Evolutionary conservation across 2,113 vertebrate genomes (phyloP).

Genomic region (Zosterops lateralis): DNA sequence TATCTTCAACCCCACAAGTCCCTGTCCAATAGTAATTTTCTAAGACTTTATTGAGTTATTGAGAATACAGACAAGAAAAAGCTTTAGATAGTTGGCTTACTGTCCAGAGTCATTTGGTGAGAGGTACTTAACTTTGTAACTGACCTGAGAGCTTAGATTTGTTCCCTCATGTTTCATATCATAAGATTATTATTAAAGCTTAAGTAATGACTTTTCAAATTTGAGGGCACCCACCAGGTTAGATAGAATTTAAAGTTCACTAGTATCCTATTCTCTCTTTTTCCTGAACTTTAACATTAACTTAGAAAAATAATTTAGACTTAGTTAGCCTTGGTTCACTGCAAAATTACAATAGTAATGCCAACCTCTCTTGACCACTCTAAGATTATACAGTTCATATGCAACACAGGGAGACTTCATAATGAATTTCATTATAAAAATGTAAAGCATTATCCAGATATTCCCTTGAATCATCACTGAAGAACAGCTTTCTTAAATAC

Average conservation of each 20-base stretch:
- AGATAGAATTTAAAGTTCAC: neutral
- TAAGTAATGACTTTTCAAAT: neutral
- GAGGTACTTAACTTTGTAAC: neutral
- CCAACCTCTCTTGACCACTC: neutral
- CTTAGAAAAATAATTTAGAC: neutral
- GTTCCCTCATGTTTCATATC: neutral
- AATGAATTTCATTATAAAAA: neutral
- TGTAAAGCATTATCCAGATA: neutral
- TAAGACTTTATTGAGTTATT: neutral
- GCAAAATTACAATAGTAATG: neutral
- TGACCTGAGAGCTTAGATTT: neutral
- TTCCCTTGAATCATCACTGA: neutral
- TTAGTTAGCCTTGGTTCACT: neutral
- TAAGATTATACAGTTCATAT: neutral
- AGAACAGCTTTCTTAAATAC: neutral
- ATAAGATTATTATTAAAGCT: neutral
- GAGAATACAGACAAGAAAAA: neutral
- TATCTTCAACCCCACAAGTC: neutral
- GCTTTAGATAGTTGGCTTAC: neutral
- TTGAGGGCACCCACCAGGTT: neutral
- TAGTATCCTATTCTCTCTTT: neutral
- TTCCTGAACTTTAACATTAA: neutral
- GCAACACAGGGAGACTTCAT: neutral
- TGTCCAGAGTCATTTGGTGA: neutral
- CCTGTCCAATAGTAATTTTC: neutral